These are phyloP conservation scores for Ameiurus melas DNA, from an alignment of 2,113 vertebrate species.

Conservation along the genomic window DNA sequence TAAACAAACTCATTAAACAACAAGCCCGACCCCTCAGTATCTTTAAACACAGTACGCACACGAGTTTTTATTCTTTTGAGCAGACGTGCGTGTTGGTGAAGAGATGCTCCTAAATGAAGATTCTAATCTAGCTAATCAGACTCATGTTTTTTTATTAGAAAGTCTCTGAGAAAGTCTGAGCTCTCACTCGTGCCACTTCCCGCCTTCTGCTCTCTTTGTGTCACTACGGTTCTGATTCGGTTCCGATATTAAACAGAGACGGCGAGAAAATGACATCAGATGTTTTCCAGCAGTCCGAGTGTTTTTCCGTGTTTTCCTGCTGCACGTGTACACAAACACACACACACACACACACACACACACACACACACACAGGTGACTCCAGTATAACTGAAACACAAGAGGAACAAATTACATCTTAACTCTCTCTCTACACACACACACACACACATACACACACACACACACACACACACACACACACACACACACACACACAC, in stretches of 20 bases:
- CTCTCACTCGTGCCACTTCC: background rate
- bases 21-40: background rate
- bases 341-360: background rate
- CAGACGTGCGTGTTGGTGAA: background rate
- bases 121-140: conserved; percentile 1
- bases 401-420: background rate
- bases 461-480: background rate
- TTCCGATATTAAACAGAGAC: background rate
- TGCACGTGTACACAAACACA: background rate
- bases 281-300: background rate
- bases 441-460: background rate
- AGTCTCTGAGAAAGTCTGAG: background rate
- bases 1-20: background rate
- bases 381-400: background rate
- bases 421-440: background rate
- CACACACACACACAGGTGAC: background rate
- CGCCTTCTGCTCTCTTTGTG: background rate
- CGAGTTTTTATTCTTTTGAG: background rate
- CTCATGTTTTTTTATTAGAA: background rate
- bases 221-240: background rate
- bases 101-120: background rate
- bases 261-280: conserved; percentile 5
- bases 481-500: background rate
- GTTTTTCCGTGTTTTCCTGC: conserved; percentile 4
- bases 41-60: background rate